Evolutionary conservation across 30 jellyfish, hydroid and myxozoan genomes (phyloP), one percentile per base, ranked within the genome.

Genomic region (Cassiopea xamachana): DNA sequence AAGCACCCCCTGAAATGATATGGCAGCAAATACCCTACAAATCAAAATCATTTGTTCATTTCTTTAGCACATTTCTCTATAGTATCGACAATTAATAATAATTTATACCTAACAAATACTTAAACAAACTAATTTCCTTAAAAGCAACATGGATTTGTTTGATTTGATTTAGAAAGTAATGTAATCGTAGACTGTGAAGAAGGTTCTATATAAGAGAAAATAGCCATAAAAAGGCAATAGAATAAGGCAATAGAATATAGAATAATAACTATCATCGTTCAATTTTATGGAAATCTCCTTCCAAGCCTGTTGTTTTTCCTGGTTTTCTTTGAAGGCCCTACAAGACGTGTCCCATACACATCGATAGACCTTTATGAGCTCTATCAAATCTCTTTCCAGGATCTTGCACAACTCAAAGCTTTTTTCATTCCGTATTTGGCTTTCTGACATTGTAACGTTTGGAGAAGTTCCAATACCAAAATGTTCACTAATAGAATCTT

Each of bases 301-400:
- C 88, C 93, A 85, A 39, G 88, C 88, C 79, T 49, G 87, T 49
- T 60, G 85, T 50, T 85, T 48, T 58, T 85, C 49, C 2, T 87
- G 93, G 76, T 61, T 74, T 73, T 85, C 93, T 58, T 85, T 85
- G 62, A 46, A 72, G 44, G 87, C 48, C 55, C 93, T 58, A 64
- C 94, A 61, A 47, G 89, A 62, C 13, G 60, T 50, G 70, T 87
- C 94, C 94, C 94, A 87, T 68, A 87, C 61, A 62, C 94, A 87
- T 78, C 83, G 67, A 13, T 50, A 75, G 45, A 48, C 83, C 47
- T 69, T 87, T 68, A 87, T 67, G 61, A 61, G 48, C 55, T 87
- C 82, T 12, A 87, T 87, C 84, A 87, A 46, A 19, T 75, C 84
- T 46, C 82, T 90, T 43, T 87, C 94, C 18, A 86, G 72, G 80